Conservation (phyloP, 2,797 vertebrate genomes). For the Peromyscus eremicus region DNA sequence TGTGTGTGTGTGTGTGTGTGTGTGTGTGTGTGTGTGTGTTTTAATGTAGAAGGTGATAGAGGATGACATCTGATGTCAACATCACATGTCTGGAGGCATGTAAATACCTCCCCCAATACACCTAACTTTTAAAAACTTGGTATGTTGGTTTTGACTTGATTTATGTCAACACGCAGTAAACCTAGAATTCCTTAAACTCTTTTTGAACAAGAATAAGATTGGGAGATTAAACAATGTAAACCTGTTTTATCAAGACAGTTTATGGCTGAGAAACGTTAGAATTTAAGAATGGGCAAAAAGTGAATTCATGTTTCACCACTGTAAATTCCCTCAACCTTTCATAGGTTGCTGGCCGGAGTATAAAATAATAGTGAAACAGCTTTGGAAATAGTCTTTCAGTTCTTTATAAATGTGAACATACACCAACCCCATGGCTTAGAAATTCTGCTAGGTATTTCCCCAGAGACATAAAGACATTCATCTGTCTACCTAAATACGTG, state of each 20-base stretch:
- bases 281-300: constrained; percentile 10
- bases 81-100: neutral
- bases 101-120: neutral
- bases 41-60: neutral
- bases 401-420: constrained; percentile 15
- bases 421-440: neutral
- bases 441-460: neutral
- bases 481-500: neutral
- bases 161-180: neutral
- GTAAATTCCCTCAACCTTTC: neutral
- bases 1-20: too few species aligned
- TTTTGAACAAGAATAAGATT: constrained; percentile 18
- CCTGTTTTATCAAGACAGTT: neutral
- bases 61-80: neutral
- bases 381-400: neutral
- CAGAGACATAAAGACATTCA: neutral
- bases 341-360: neutral
- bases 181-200: neutral
- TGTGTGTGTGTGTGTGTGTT: too few species aligned
- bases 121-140: neutral
- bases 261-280: neutral
- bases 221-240: constrained; percentile 7
- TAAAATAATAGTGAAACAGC: neutral
- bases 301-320: constrained; percentile 14
- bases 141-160: neutral